Conservation (phyloP, 2,888 invertebrate species). For the Heteropelma amictum region DNA sequence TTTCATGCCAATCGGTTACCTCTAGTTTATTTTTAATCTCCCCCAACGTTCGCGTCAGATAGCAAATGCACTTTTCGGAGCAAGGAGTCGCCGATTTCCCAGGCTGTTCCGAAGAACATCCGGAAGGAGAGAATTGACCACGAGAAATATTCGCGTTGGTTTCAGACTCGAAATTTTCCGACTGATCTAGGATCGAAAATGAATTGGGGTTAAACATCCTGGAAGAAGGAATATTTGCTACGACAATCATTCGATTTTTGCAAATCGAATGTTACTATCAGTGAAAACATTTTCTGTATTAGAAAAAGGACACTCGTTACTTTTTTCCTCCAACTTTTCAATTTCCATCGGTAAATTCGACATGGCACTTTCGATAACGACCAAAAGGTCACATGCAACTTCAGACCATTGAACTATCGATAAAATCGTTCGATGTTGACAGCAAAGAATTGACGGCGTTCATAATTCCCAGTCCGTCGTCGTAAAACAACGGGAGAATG, state of each 20-base stretch:
- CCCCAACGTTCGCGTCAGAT: constrained; percentile 40
- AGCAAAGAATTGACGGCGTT: too few relatives aligned
- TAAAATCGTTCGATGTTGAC: constrained; percentile 1
- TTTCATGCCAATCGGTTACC: constrained; percentile 29
- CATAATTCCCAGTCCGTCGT: too few relatives aligned
- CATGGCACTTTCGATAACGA: neutral
- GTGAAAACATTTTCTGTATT: neutral
- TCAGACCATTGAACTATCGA: constrained; percentile 10
- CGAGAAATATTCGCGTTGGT: constrained; percentile 2
- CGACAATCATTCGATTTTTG: too few relatives aligned
- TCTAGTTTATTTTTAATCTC: constrained; percentile 48
- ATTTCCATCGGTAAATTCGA: neutral
- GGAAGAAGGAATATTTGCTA: too few relatives aligned
- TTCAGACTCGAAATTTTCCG: neutral
- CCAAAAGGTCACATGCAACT: neutral
- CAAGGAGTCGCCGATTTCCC: constrained; percentile 34
- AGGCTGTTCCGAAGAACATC: neutral
- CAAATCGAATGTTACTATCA: too few relatives aligned
- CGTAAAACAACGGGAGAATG: neutral
- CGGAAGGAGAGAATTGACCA: neutral
- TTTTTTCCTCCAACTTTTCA: neutral
- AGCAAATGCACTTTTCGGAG: constrained; percentile 56
- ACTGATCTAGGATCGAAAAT: neutral
- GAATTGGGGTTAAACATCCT: too few relatives aligned
- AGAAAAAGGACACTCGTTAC: neutral